These are phyloP conservation scores for Antennarius maculatus DNA, from an alignment of 2,797 vertebrate genomes.

Conservation along the genomic window DNA sequence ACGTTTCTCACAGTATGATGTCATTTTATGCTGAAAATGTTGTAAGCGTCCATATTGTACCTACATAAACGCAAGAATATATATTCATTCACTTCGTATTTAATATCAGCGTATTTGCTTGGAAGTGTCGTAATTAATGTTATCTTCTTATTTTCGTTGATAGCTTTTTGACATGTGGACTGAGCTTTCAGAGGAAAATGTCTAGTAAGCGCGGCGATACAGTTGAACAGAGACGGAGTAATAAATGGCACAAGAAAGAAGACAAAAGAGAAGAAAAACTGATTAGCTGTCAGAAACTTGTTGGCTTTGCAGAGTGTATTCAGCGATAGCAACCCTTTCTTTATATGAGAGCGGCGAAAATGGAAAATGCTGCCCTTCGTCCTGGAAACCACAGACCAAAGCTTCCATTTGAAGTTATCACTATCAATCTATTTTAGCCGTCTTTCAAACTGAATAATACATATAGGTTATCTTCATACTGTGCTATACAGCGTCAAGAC, in stretches of 20 bases:
- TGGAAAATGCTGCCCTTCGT: conserved; percentile 58
- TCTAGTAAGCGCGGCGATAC: conserved; percentile 10
- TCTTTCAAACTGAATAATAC: conserved; percentile 65
- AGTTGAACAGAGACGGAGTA: conserved; percentile 12
- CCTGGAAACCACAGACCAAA: conserved; percentile 65
- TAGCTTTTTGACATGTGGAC: conserved; percentile 4
- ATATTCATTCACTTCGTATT: neutral
- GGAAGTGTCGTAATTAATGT: neutral
- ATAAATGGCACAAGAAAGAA: conserved; percentile 37
- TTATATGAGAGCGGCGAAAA: conserved; percentile 47
- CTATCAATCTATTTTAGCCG: conserved; percentile 56
- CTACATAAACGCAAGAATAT: neutral
- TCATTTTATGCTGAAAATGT: neutral
- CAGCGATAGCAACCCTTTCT: conserved; percentile 40
- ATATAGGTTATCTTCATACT: conserved; percentile 54
- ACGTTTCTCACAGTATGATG: neutral
- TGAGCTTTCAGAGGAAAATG: neutral
- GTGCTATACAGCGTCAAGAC: conserved; percentile 44
- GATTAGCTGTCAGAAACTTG: conserved; percentile 57
- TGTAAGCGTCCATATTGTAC: neutral
- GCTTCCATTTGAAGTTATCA: conserved; percentile 64
- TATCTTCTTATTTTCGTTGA: neutral
- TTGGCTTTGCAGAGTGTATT: conserved; percentile 50
- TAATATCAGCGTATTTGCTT: conserved; percentile 1
- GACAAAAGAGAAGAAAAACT: conserved; percentile 50